Conservation (phyloP, 2,113 vertebrate genomes). For the Helogale parvula region DNA sequence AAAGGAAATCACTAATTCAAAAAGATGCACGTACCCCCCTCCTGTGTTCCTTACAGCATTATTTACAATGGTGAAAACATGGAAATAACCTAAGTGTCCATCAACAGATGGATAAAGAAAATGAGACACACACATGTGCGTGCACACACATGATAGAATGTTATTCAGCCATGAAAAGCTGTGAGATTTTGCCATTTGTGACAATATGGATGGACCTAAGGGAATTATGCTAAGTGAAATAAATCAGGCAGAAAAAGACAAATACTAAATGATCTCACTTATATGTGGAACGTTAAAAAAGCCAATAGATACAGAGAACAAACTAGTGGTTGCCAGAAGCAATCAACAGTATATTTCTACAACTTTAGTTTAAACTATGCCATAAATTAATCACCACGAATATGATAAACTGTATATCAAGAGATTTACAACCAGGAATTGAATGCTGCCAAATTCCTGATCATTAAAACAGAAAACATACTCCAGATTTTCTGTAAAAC, state of each 20-base stretch:
- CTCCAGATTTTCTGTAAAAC: constrained; percentile 71
- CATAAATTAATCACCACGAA: constrained; percentile 78
- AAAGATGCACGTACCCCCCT: neutral
- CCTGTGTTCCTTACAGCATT: neutral
- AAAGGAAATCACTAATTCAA: neutral
- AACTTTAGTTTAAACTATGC: constrained; percentile 78
- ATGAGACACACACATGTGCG: neutral
- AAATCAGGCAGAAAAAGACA: neutral
- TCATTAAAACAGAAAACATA: constrained; percentile 72
- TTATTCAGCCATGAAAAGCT: neutral
- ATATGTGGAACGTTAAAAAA: neutral
- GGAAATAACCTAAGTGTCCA: neutral
- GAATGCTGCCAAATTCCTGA: constrained; percentile 61
- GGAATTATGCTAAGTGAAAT: neutral
- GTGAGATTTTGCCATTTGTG: neutral
- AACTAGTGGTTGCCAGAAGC: neutral
- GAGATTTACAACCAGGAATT: constrained; percentile 65
- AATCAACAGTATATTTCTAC: constrained; percentile 77
- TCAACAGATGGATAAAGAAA: neutral
- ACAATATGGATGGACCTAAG: neutral
- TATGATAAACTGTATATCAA: constrained; percentile 67
- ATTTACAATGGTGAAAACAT: neutral
- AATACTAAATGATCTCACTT: neutral
- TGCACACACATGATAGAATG: neutral
- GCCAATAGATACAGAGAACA: neutral